Base-by-base conservation (phyloP, 2,888 invertebrate genomes). In the Onchidella celtica region DNA sequence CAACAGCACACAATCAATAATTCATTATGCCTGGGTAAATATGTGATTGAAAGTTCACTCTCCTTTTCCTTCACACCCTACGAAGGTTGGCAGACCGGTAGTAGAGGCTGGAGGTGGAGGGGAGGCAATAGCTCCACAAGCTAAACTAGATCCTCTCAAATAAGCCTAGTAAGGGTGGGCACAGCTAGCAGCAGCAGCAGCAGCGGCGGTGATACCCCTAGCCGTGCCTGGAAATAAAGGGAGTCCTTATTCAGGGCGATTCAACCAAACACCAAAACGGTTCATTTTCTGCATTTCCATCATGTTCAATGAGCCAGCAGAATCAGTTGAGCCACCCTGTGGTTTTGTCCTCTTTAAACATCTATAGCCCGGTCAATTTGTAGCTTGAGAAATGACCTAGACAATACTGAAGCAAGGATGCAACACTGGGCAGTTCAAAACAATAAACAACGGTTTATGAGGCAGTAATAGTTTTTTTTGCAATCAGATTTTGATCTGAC, bases 31-130 rank as follows among this genome's bases (percentile, higher is more conserved):
- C n/a, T n/a, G n/a, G n/a, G n/a, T n/a, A n/a, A n/a, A n/a, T n/a
- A n/a, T n/a, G n/a, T n/a, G n/a, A n/a, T n/a, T n/a, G n/a, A n/a
- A n/a, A n/a, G n/a, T n/a, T 69, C 78, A 70, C 70, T 78, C 40
- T 57, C 61, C 70, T 55, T 36, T 78, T 78, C 68, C 78, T 69
- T 69, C 70, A 69, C 69, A 69, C 40, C 78, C 78, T 78, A 78
- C 61, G 27, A 70, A 78, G 78, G 70, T 78, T 78, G 78, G 78
- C 78, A 78, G 78, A 78, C 78, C 78, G 68, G 78, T 78, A 78
- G 70, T 78, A 70, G 70, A 78, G 70, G 61, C 70, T 70, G 70
- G 78, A 78, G 78, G 78, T 61, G 61, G 61, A 78, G 61, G 78
- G 78, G 63, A 70, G 70, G 70, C 69, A 78, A 70, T 29, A 59